A percentile compares a stretch with the other conserved stretches of the same genome.
Conservation (phyloP, 2,888 invertebrate species). For the Drosophila cognata region DNA sequence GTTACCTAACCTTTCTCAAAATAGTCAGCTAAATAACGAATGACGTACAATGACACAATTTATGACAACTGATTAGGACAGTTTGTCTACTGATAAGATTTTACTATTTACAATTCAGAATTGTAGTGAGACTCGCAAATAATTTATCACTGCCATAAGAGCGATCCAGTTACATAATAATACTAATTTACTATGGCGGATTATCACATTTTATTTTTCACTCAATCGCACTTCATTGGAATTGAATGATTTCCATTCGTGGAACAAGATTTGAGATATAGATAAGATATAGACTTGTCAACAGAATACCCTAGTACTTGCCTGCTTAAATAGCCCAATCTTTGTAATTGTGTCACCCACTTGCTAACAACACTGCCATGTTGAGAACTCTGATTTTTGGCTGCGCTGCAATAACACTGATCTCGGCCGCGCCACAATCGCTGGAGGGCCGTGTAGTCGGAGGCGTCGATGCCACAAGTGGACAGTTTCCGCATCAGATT, state of each 20-base stretch:
- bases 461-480: slow-evolving; percentile 74
- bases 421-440: slow-evolving; percentile 46
- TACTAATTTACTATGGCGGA: not conserved
- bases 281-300: slow-evolving; percentile 33
- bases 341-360: not conserved
- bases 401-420: slow-evolving; percentile 18
- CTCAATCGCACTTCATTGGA: slow-evolving; percentile 1
- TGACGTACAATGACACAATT: not conserved
- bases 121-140: not conserved
- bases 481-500: slow-evolving; percentile 83
- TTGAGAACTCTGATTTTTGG: slow-evolving; percentile 21
- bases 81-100: not conserved
- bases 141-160: not conserved
- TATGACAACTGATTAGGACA: not conserved
- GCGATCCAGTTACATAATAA: not conserved
- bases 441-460: slow-evolving; percentile 72
- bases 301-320: not conserved
- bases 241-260: not conserved
- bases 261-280: slow-evolving; percentile 1
- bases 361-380: slow-evolving; percentile 24
- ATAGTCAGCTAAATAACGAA: not conserved
- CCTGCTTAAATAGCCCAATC: slow-evolving; percentile 27
- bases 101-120: not conserved
- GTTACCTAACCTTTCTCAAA: not conserved
- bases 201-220: not conserved